Percentiles rank a stretch among this genome's conserved stretches.
Evolutionary conservation across 2,888 invertebrate species (phyloP).

Genomic region (Esperia sulphurella): DNA sequence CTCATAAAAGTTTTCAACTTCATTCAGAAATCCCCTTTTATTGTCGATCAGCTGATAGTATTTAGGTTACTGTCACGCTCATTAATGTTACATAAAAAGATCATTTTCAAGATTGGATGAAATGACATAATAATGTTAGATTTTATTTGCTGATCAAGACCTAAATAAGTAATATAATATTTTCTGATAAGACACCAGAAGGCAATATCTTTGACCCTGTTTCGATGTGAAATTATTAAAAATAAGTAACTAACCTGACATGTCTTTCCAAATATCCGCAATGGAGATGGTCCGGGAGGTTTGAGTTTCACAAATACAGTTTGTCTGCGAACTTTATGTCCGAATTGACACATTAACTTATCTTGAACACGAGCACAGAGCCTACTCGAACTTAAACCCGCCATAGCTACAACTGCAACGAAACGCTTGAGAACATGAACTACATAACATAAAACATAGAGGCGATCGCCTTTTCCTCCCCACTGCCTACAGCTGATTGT

Average conservation of each 20-base stretch:
- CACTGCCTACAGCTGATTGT: slow-evolving; percentile 77
- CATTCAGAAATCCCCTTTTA: slow-evolving; percentile 9
- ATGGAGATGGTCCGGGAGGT: slow-evolving; percentile 80
- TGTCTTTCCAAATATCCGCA: slow-evolving; percentile 75
- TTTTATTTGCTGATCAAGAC: background rate
- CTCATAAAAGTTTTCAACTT: slow-evolving; percentile 15
- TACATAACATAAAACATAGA: slow-evolving; percentile 66
- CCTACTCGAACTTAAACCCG: slow-evolving; percentile 90
- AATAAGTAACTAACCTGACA: slow-evolving; percentile 62
- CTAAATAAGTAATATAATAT: slow-evolving; percentile 3
- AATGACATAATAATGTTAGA: slow-evolving; percentile 21
- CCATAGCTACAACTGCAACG: slow-evolving; percentile 89
- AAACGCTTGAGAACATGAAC: slow-evolving; percentile 78
- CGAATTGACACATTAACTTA: slow-evolving; percentile 89
- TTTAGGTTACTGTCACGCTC: slow-evolving; percentile 39
- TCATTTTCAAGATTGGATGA: slow-evolving; percentile 23
- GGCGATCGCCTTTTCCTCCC: slow-evolving; percentile 72
- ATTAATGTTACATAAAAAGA: slow-evolving; percentile 51
- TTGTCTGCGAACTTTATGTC: slow-evolving; percentile 84
- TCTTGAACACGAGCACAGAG: slow-evolving; percentile 89
- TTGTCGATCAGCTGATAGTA: slow-evolving; percentile 39
- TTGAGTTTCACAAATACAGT: slow-evolving; percentile 84
- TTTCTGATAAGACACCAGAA: background rate
- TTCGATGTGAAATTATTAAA: slow-evolving; percentile 9
- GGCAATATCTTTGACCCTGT: background rate